These are phyloP conservation scores for Hemiprocne comata DNA, from an alignment of 2,113 vertebrate genomes.

Conservation along the genomic window DNA sequence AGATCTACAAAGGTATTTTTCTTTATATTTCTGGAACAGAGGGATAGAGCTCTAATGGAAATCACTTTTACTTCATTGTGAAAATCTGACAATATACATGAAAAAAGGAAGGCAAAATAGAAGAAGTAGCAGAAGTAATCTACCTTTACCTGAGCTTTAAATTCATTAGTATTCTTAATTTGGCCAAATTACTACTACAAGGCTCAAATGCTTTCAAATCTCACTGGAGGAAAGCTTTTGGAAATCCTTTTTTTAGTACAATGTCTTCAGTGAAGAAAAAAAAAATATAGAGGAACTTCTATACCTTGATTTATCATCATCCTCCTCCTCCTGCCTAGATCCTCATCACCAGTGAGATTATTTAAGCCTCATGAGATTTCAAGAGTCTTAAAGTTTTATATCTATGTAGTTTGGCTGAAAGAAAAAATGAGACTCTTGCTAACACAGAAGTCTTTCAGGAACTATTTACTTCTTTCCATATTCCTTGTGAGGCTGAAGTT, in stretches of 20 bases:
- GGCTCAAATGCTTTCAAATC: not conserved
- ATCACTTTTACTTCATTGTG: not conserved
- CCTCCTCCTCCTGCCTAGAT: not conserved
- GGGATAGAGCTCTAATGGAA: not conserved
- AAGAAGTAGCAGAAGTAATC: not conserved
- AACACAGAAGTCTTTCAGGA: not conserved
- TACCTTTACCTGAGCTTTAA: not conserved
- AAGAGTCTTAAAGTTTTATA: not conserved
- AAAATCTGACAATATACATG: not conserved
- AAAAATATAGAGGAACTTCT: not conserved
- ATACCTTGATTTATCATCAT: not conserved
- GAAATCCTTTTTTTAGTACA: not conserved
- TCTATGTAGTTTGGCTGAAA: not conserved
- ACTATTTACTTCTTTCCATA: not conserved
- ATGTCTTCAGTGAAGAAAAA: not conserved
- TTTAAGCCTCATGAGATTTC: not conserved
- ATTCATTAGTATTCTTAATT: not conserved
- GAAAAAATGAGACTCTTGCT: not conserved
- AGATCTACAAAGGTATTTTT: not conserved
- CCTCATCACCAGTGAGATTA: not conserved
- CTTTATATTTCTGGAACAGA: not conserved
- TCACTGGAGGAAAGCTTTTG: not conserved
- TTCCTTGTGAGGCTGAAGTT: not conserved
- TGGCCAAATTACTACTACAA: not conserved
- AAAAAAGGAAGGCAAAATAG: not conserved